These are phyloP conservation scores for Drosophila nigricruria DNA, from an alignment of 2,888 invertebrate species.

Conservation along the genomic window DNA sequence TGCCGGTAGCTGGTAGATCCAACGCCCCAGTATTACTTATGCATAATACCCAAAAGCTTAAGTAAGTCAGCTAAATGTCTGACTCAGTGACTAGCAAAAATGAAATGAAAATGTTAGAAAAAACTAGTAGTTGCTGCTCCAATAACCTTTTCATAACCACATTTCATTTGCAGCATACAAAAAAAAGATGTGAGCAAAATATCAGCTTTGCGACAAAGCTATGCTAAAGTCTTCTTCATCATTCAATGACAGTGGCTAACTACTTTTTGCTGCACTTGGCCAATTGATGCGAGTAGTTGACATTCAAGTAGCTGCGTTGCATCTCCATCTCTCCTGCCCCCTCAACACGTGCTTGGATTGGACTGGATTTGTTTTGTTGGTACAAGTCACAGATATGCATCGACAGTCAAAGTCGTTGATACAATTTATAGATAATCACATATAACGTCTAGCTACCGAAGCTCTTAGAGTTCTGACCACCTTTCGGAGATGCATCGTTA, in stretches of 20 bases:
- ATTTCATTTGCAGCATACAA: constrained; percentile 45
- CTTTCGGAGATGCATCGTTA: constrained; percentile 17
- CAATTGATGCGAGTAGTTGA: constrained; percentile 63
- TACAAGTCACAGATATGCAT: constrained; percentile 65
- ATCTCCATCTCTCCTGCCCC: constrained; percentile 4
- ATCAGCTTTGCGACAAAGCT: constrained; percentile 27
- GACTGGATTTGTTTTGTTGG: constrained; percentile 33
- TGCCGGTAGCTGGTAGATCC: constrained; percentile 50
- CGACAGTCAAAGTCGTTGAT: constrained; percentile 51
- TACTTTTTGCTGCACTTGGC: constrained; percentile 53
- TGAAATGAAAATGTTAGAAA: neutral
- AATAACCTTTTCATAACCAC: constrained; percentile 70
- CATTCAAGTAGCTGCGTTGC: constrained; percentile 60
- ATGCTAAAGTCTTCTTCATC: constrained; percentile 68
- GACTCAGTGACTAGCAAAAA: constrained; percentile 36
- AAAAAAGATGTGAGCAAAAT: constrained; percentile 29
- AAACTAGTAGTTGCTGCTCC: constrained; percentile 59
- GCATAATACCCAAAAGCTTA: constrained; percentile 33
- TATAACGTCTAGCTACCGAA: constrained; percentile 31
- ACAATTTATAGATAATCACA: constrained; percentile 57
- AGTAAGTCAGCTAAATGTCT: constrained; percentile 50
- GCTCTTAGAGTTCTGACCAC: constrained; percentile 10
- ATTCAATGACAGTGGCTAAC: constrained; percentile 71
- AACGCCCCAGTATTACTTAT: constrained; percentile 18
- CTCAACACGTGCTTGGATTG: constrained; percentile 60